These are phyloP conservation scores for Syngnathus typhle DNA, from an alignment of 2,113 vertebrate genomes.

Conservation along the genomic window DNA sequence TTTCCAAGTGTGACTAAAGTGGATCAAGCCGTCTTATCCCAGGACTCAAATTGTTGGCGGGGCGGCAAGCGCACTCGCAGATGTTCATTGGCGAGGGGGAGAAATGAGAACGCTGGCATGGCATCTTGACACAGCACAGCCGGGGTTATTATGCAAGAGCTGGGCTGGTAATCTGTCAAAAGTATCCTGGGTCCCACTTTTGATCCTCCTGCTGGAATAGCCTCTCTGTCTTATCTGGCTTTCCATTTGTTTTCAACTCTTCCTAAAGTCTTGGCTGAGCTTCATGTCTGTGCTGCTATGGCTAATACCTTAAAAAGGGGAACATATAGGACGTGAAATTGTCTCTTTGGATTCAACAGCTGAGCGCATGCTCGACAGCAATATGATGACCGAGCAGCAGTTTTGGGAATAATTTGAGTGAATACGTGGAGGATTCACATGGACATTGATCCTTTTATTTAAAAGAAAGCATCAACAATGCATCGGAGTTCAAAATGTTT, in stretches of 20 bases:
- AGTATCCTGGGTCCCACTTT: constrained; percentile 28
- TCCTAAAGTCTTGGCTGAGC: not conserved
- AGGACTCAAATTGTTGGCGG: constrained; percentile 46
- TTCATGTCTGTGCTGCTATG: not conserved
- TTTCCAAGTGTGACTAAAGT: constrained; percentile 67
- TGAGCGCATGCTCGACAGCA: too few relatives aligned
- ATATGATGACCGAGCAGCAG: too few relatives aligned
- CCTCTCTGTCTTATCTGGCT: not conserved
- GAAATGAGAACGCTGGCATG: constrained; percentile 30
- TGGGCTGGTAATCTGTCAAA: constrained; percentile 35
- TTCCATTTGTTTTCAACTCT: not conserved
- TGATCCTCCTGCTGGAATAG: constrained; percentile 23
- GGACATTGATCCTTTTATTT: too few relatives aligned
- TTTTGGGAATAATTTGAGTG: too few relatives aligned
- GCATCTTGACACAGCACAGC: constrained; percentile 18
- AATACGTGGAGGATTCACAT: too few relatives aligned
- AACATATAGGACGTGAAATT: not conserved
- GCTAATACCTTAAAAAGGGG: not conserved
- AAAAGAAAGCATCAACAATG: too few relatives aligned
- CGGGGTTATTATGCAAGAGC: constrained; percentile 33
- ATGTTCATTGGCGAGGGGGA: constrained; percentile 32
- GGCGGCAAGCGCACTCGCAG: constrained; percentile 33
- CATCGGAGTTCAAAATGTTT: too few relatives aligned
- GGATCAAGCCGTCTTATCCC: constrained; percentile 63
- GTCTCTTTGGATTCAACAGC: too few relatives aligned